Conservation (phyloP, 2,888 invertebrate genomes). For the Aleiodes testaceus region DNA sequence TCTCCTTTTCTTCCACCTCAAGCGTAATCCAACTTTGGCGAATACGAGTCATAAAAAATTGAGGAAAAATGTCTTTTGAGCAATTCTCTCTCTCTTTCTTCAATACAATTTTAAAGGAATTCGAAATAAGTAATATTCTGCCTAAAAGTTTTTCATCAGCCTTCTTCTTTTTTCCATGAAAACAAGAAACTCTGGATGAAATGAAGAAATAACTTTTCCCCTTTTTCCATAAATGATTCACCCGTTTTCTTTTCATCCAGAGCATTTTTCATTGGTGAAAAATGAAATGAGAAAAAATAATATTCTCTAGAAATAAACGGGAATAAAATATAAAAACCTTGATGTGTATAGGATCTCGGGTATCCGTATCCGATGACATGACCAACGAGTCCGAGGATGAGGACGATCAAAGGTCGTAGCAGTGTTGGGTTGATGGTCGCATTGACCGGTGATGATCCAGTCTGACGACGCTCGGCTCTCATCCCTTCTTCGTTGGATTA, state of each 20-base stretch:
- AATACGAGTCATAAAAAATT: background rate
- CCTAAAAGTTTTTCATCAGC: too few relatives aligned
- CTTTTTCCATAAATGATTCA: too few relatives aligned
- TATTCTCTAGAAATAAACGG: background rate
- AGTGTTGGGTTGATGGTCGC: slow-evolving; percentile 48
- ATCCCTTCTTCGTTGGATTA: slow-evolving; percentile 53
- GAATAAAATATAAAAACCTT: slow-evolving; percentile 46
- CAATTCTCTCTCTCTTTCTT: slow-evolving; percentile 18
- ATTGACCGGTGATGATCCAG: slow-evolving; percentile 54
- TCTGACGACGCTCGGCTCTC: slow-evolving; percentile 52
- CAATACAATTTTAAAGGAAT: slow-evolving; percentile 24
- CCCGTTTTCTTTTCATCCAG: background rate
- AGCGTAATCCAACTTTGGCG: background rate
- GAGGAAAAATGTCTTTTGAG: background rate
- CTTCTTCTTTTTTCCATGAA: too few relatives aligned
- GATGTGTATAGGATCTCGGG: slow-evolving; percentile 47
- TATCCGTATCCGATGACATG: slow-evolving; percentile 51
- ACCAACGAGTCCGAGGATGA: slow-evolving; percentile 50
- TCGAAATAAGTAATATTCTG: too few relatives aligned
- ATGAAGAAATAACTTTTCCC: too few relatives aligned
- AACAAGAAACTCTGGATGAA: too few relatives aligned
- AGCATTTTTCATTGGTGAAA: background rate
- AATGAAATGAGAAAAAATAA: slow-evolving; percentile 7
- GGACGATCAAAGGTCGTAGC: slow-evolving; percentile 46
- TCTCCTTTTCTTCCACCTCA: background rate